Base-by-base conservation (phyloP, 2,113 vertebrate genomes). In the Lepisosteus osseus region DNA sequence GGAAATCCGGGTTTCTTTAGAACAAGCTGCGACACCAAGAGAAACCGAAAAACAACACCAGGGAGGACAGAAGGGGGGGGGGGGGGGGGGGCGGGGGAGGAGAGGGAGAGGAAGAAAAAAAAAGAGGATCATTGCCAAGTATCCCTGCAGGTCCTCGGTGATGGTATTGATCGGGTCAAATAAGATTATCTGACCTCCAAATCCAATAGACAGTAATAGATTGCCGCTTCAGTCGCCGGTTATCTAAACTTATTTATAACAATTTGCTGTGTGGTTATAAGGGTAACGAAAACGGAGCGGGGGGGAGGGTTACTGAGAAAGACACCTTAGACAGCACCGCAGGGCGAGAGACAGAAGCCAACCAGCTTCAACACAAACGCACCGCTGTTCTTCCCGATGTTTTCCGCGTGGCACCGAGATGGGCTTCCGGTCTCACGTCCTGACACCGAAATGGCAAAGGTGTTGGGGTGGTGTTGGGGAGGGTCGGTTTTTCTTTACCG, bases 111-210 rank as follows among this genome's bases (percentile, higher is more conserved):
- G 17, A 0, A 43, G 54, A 17, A 0, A 69, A 84, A 78, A 79
- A 64, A 68, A 65, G 66, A 68, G 56, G 79, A 84, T 87, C 77
- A 78, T 70, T 76, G 77, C 71, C 77, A 76, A 80, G 65, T 61
- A 72, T 72, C 72, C 77, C 82, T 83, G 85, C 82, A 90, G 88
- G 87, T 89, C 85, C 85, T 80, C 81, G 85, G 81, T 85, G 84
- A 85, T 73, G 69, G 79, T 89, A 90, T 89, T 86, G 90, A 91
- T 90, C 83, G 86, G 82, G 62, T 59, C 77, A 84, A 91, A 91
- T 89, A 77, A 80, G 82, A 90, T 92, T 91, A 90, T 85, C 83
- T 81, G 80, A 88, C 89, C 84, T 66, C 81, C 79, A 89, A 90
- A 92, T 87, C 76, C 84, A 90, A 91, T 91, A 87, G 78, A 83